A percentile compares a stretch with the other conserved stretches of the same genome.
Evolutionary conservation across 2,888 invertebrate genomes (phyloP).

Genomic region (Melanostoma scalare): DNA sequence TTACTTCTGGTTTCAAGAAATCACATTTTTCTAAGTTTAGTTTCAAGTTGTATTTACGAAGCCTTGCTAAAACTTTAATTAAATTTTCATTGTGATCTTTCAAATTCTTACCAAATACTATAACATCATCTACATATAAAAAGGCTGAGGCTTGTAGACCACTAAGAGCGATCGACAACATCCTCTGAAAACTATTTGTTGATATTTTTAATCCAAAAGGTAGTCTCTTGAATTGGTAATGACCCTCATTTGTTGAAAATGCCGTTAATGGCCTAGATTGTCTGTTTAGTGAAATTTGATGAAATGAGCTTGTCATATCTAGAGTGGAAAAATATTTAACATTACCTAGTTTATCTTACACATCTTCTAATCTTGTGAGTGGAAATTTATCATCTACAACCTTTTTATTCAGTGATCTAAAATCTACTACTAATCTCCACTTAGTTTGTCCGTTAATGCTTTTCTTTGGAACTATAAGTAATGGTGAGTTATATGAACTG

Average conservation of each 20-base stretch:
- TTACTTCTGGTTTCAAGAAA: slow-evolving; percentile 63
- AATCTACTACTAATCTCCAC: slow-evolving; percentile 55
- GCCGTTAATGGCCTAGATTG: slow-evolving; percentile 51
- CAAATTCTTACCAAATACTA: slow-evolving; percentile 60
- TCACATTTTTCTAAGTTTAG: slow-evolving; percentile 54
- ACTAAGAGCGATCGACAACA: slow-evolving; percentile 56
- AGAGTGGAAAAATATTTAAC: slow-evolving; percentile 63
- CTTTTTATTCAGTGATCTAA: slow-evolving; percentile 52
- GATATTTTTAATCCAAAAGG: slow-evolving; percentile 27
- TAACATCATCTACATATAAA: slow-evolving; percentile 71
- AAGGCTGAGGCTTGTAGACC: slow-evolving; percentile 43
- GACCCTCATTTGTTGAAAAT: slow-evolving; percentile 55
- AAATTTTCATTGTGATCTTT: slow-evolving; percentile 60
- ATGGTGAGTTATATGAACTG: slow-evolving; percentile 64
- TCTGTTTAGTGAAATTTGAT: slow-evolving; percentile 47
- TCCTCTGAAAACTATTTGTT: slow-evolving; percentile 56
- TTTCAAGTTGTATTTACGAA: slow-evolving; percentile 54
- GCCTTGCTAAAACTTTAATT: slow-evolving; percentile 24
- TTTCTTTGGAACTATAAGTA: slow-evolving; percentile 62
- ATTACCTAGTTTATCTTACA: slow-evolving; percentile 46
- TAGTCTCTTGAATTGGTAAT: slow-evolving; percentile 65
- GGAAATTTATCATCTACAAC: slow-evolving; percentile 58
- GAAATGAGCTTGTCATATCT: slow-evolving; percentile 59
- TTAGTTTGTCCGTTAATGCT: slow-evolving; percentile 24
- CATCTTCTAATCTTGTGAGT: slow-evolving; percentile 47